Base-by-base conservation (phyloP, 1,140 invertebrate genomes). In the Conopomorpha cramerella region DNA sequence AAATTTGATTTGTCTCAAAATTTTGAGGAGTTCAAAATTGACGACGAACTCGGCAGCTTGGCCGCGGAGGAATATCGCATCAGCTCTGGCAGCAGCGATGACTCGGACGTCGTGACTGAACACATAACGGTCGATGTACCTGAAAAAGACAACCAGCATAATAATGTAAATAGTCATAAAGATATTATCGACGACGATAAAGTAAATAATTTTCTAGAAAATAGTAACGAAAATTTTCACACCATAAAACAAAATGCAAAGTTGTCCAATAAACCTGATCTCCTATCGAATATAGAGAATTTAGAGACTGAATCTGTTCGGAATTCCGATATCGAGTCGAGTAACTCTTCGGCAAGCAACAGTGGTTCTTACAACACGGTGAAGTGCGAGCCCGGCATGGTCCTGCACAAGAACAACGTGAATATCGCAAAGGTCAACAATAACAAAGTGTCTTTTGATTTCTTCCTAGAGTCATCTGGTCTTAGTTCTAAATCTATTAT, bases 401-500 rank as follows among this genome's bases (percentile, higher is more conserved):
- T 66, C 14, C 25, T 67, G 11, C 49, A 54, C 30, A 58, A 53
- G 8, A 44, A 60, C 14, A 13, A 40, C 3, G 62, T 64, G 8
- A n/a, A n/a, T n/a, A n/a, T n/a, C n/a, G n/a, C n/a, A n/a, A n/a
- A n/a, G n/a, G n/a, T n/a, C n/a, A n/a, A n/a, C n/a, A n/a, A n/a
- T n/a, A n/a, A n/a, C n/a, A 66, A 65, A 31, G 58, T 68, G 17
- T 55, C 83, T 16, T 87, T 86, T 41, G 88, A 90, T 61, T 84
- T 86, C 52, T 91, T 91, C 49, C 64, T 91, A 12, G 89, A 91
- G 55, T 85, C 85, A 14, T 90, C 88, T 38, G 89, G 89, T 31
- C 80, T 91, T 26, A 90, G 88, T 70, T 88, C 87, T 41, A 91
- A 91, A 62, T 89, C 87, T 3, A 88, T 91, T 45, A 78, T 90